Evolutionary conservation across 2,888 invertebrate species (phyloP).

Genomic region (Ormia ochracea): DNA sequence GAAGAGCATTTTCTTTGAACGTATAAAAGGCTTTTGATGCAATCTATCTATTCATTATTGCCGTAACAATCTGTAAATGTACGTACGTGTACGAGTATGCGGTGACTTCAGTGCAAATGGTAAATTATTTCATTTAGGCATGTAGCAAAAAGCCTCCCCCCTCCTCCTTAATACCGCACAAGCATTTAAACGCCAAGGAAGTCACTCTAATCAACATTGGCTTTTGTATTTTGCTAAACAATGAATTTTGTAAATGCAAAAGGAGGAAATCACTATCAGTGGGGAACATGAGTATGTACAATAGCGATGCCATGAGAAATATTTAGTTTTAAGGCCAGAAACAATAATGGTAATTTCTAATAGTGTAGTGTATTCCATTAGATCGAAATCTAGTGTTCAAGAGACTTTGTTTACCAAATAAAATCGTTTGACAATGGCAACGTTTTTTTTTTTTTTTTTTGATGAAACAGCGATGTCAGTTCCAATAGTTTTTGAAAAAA

Average conservation of each 20-base stretch:
- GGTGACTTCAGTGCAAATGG: no score
- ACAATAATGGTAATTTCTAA: no score
- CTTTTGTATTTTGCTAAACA: constrained; percentile 45
- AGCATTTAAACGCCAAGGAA: constrained; percentile 28
- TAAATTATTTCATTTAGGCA: constrained; percentile 28
- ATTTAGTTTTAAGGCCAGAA: no score
- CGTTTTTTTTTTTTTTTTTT: no score
- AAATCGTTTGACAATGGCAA: no score
- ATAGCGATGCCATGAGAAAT: no score
- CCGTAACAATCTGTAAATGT: neutral
- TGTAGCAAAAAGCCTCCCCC: constrained; percentile 19
- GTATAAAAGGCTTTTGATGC: neutral
- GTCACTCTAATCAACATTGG: constrained; percentile 56
- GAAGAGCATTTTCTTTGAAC: neutral
- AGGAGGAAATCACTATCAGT: neutral
- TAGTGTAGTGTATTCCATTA: no score
- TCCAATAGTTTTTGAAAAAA: no score
- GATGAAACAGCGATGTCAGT: no score
- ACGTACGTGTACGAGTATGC: neutral
- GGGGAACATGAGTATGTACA: neutral
- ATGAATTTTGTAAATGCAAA: constrained; percentile 42
- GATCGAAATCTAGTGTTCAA: no score
- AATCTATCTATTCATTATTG: neutral
- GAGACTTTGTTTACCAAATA: no score
- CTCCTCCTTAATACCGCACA: neutral